Conservation (phyloP, 2,888 invertebrate species). For the Apotomis capreana region DNA sequence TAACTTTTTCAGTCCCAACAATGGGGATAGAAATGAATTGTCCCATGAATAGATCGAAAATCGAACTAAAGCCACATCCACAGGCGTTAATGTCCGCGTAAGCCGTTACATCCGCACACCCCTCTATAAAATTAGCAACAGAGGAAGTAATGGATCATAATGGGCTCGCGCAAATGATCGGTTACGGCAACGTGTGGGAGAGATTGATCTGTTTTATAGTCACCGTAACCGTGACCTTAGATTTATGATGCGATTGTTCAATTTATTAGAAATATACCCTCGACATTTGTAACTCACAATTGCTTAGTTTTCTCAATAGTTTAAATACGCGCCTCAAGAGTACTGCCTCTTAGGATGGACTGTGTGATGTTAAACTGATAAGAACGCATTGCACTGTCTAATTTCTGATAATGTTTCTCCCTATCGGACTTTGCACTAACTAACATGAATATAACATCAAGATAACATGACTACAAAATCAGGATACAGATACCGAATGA, state of each 20-base stretch:
- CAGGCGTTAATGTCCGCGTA: conserved; percentile 67
- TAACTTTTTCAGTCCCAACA: conserved; percentile 33
- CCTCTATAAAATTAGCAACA: conserved; percentile 69
- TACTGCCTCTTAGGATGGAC: background rate
- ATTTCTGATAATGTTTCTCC: background rate
- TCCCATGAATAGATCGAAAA: conserved; percentile 48
- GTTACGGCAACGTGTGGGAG: conserved; percentile 49
- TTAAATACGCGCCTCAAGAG: background rate
- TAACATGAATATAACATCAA: conserved; percentile 7
- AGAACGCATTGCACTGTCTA: background rate
- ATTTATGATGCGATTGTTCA: conserved; percentile 31
- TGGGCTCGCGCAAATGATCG: conserved; percentile 55
- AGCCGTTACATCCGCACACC: conserved; percentile 72
- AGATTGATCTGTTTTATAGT: conserved; percentile 40
- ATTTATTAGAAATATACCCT: conserved; percentile 23
- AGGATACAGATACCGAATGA: conserved; percentile 1
- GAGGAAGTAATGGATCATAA: conserved; percentile 68
- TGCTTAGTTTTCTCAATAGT: background rate
- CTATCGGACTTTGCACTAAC: conserved; percentile 1
- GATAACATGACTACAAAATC: conserved; percentile 2
- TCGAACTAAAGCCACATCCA: conserved; percentile 55
- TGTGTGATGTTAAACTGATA: background rate
- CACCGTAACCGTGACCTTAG: conserved; percentile 37
- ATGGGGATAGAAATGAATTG: conserved; percentile 35
- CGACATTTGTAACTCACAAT: background rate